Base-by-base conservation (phyloP, 1,140 invertebrate genomes). In the Ceratoteleas bidentatus region DNA sequence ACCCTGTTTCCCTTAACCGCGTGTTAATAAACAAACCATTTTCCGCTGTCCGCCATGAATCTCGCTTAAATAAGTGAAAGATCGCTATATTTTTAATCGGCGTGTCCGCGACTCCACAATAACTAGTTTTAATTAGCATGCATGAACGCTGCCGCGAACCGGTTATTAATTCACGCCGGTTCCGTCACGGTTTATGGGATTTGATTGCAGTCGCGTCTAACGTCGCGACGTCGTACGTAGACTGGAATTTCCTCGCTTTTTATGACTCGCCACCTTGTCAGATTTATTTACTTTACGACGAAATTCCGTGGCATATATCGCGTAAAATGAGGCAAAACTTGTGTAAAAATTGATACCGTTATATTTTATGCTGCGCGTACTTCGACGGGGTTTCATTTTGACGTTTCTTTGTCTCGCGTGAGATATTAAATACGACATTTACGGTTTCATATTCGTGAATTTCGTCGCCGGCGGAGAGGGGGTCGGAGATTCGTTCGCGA, bases 261-360 rank as follows among this genome's bases (percentile, higher is more conserved):
- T 62, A 56, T 47, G 38, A 56, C 52, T 56, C 13, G 43, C 9
- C 56, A 56, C 13, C 52, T 56, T 56, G 64, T 66, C 40, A 13
- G 62, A 65, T 65, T 65, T 65, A 54, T 65, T 65, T 65, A 54
- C 52, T 36, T 56, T 47, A 36, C 38, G 40, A 56, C 56, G 52
- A 47, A 34, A 66, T 47, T 56, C 47, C 62, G 49, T 9, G 34
- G 13, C 38, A 38, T 45, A 56, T 56, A 66, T 16, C 49, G 53
- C n/a, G 50, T 34, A 53, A 66, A 66, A 40, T 5, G 16, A 57
- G 54, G 49, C 49, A 68, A 68, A 54, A 57, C 53, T 68, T 68
- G 38, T n/a, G 33, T 57, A 50, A 68, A 68, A 58, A 68, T 58
- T 68, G 40, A 68, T 68, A 68, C 9, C 14, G 10, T 57, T 57